Evolutionary conservation across 1,140 invertebrate species (phyloP).

Genomic region (Coelopa frigida): DNA sequence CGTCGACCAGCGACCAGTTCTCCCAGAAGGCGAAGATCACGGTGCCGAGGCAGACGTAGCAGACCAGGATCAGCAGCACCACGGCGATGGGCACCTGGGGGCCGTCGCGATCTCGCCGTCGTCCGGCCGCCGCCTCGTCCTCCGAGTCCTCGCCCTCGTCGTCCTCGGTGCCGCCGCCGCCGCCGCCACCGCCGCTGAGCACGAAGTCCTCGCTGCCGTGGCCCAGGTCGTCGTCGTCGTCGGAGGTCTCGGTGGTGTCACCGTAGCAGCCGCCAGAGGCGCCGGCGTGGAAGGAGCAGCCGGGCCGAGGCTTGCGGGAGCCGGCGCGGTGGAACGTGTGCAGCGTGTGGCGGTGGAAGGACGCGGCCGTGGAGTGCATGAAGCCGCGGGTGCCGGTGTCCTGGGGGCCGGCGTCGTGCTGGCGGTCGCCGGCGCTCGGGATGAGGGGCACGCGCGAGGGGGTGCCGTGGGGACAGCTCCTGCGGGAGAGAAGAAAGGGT

Average conservation of each 20-base stretch:
- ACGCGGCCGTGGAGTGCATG: constrained; percentile 25
- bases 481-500: constrained; percentile 10
- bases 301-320: neutral
- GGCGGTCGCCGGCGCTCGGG: neutral
- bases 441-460: constrained; percentile 66
- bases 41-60: constrained; percentile 66
- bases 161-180: constrained; percentile 8
- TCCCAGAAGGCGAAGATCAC: constrained; percentile 64
- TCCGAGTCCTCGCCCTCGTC: constrained; percentile 11
- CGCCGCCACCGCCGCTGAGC: constrained; percentile 1
- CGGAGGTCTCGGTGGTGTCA: constrained; percentile 34
- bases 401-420: neutral
- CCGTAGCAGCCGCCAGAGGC: constrained; percentile 18
- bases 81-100: constrained; percentile 63
- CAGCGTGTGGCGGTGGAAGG: constrained; percentile 34
- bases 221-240: constrained; percentile 35
- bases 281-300: neutral
- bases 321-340: constrained; percentile 19
- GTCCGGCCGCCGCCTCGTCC: constrained; percentile 1
- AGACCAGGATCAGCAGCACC: constrained; percentile 60
- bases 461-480: constrained; percentile 59
- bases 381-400: constrained; percentile 15
- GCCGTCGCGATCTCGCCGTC: constrained; percentile 4
- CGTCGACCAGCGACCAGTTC: constrained; percentile 73
- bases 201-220: constrained; percentile 35